Evolutionary conservation across 2,888 invertebrate species (phyloP).

Genomic region (Lithodes maja): DNA sequence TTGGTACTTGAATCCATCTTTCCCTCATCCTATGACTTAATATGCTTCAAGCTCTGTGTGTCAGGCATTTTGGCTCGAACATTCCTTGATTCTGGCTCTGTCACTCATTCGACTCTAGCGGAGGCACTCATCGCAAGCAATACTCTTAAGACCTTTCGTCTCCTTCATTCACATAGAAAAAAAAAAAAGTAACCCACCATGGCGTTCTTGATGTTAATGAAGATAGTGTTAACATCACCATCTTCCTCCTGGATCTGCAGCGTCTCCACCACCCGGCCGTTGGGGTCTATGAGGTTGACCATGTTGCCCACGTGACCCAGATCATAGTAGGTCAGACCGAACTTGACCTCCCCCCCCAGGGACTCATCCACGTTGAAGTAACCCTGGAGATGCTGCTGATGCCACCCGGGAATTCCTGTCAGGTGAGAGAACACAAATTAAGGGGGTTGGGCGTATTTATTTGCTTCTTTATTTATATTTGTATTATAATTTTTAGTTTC

Average conservation of each 20-base stretch:
- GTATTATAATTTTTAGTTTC: too few relatives aligned
- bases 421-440: background rate
- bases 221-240: constrained; percentile 59
- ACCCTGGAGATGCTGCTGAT: constrained; percentile 59
- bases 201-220: constrained; percentile 63
- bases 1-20: too few relatives aligned
- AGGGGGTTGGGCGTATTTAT: too few relatives aligned
- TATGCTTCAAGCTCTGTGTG: too few relatives aligned
- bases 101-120: too few relatives aligned
- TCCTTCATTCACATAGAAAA: too few relatives aligned
- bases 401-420: constrained; percentile 66
- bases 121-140: too few relatives aligned
- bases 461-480: too few relatives aligned
- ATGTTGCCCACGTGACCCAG: constrained; percentile 68
- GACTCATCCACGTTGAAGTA: constrained; percentile 61
- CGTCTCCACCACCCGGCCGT: constrained; percentile 41
- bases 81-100: too few relatives aligned
- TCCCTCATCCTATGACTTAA: too few relatives aligned
- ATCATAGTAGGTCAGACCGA: constrained; percentile 65
- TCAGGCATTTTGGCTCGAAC: too few relatives aligned
- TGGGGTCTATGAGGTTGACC: constrained; percentile 61
- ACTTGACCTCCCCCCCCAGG: constrained; percentile 61
- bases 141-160: too few relatives aligned
- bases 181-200: constrained; percentile 43
- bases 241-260: constrained; percentile 62